Conservation (phyloP, 2,113 vertebrate genomes). For the Emydura subglobosa region DNA sequence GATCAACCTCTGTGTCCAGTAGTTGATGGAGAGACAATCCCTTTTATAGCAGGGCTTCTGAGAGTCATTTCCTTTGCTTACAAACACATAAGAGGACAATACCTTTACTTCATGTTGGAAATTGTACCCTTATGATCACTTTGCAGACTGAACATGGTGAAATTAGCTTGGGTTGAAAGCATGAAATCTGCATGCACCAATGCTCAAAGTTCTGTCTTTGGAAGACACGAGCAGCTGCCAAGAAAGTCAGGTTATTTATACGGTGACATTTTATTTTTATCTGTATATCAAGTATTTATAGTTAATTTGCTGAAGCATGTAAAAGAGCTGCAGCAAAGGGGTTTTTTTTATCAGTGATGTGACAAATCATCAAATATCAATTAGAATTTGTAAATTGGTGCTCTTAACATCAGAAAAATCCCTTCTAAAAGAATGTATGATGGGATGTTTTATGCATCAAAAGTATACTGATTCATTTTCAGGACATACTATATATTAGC, state of each 20-base stretch:
- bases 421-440: not conserved
- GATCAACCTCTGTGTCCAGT: not conserved
- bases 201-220: not conserved
- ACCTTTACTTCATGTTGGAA: not conserved
- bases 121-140: not conserved
- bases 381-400: not conserved
- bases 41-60: not conserved
- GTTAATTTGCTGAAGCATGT: constrained; percentile 27
- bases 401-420: not conserved
- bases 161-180: not conserved
- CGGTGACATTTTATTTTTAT: constrained; percentile 6
- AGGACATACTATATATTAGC: not conserved
- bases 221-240: not conserved
- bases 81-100: not conserved
- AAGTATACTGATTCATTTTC: not conserved
- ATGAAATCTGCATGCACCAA: not conserved
- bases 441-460: not conserved
- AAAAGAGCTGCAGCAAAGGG: not conserved
- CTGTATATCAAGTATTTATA: constrained; percentile 7
- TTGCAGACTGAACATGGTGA: not conserved
- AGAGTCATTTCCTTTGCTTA: not conserved
- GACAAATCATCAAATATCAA: not conserved
- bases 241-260: constrained; percentile 17
- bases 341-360: not conserved
- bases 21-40: not conserved